These are phyloP conservation scores for Cyanocitta stelleri DNA, from an alignment of 2,113 vertebrate species.

Conservation along the genomic window DNA sequence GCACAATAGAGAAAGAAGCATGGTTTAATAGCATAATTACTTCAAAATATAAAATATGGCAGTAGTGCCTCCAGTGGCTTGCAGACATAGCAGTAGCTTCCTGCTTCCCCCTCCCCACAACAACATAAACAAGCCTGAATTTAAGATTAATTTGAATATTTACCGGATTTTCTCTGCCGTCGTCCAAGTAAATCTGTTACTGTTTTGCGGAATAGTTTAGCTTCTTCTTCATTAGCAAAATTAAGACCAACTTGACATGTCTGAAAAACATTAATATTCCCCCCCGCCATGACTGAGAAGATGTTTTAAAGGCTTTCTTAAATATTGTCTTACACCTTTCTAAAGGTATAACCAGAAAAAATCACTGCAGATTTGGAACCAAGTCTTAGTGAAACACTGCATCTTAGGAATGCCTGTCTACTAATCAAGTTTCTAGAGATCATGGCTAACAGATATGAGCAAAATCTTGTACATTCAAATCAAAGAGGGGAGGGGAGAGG, in stretches of 20 bases:
- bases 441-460: background rate
- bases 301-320: constrained; percentile 1
- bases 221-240: constrained; percentile 97
- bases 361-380: background rate
- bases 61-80: background rate
- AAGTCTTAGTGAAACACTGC: background rate
- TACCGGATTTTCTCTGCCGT: constrained; percentile 90
- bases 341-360: background rate
- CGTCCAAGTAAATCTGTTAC: constrained; percentile 87
- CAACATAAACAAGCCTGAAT: background rate
- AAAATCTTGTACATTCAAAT: background rate
- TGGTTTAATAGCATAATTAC: background rate
- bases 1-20: background rate
- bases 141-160: constrained; percentile 36
- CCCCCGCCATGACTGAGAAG: constrained; percentile 22
- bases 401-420: background rate
- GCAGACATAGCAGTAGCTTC: background rate
- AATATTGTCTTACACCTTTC: background rate
- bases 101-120: background rate
- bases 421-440: background rate
- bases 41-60: background rate
- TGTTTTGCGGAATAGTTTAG: constrained; percentile 87
- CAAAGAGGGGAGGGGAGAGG: background rate
- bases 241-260: constrained; percentile 94
- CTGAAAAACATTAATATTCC: constrained; percentile 71